These are phyloP conservation scores for Himalopsyche anomala DNA, from an alignment of 2,888 invertebrate species.

Conservation along the genomic window DNA sequence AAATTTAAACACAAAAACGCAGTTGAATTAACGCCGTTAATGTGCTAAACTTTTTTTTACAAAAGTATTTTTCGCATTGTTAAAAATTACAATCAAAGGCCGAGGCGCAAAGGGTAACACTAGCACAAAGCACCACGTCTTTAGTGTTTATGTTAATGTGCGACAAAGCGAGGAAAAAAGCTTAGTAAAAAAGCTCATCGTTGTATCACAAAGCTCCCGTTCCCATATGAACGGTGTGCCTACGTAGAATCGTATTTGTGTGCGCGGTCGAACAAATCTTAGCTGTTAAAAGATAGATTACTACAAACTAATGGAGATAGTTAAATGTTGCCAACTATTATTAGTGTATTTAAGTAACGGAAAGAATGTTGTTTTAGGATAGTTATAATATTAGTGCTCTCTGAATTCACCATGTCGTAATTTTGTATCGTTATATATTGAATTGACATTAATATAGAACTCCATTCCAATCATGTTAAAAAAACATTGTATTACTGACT, in stretches of 20 bases:
- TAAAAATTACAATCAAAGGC: constrained; percentile 24
- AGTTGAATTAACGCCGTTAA: constrained; percentile 32
- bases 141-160: constrained; percentile 42
- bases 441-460: too few relatives aligned
- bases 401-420: too few relatives aligned
- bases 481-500: too few relatives aligned
- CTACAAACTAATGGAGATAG: background rate
- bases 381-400: too few relatives aligned
- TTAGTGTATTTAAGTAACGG: too few relatives aligned
- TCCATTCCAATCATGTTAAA: too few relatives aligned
- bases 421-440: too few relatives aligned
- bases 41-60: constrained; percentile 15
- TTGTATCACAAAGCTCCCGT: constrained; percentile 12
- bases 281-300: background rate
- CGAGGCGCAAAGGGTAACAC: background rate
- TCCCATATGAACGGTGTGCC: background rate
- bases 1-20: constrained; percentile 9
- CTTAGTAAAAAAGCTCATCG: constrained; percentile 29
- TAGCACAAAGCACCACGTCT: constrained; percentile 7
- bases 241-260: background rate
- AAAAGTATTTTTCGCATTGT: constrained; percentile 20
- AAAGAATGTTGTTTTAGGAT: too few relatives aligned
- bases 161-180: constrained; percentile 33
- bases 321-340: background rate
- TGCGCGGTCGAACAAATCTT: background rate